Conservation (phyloP, 2,113 vertebrate species). For the Proterorhinus semilunaris region DNA sequence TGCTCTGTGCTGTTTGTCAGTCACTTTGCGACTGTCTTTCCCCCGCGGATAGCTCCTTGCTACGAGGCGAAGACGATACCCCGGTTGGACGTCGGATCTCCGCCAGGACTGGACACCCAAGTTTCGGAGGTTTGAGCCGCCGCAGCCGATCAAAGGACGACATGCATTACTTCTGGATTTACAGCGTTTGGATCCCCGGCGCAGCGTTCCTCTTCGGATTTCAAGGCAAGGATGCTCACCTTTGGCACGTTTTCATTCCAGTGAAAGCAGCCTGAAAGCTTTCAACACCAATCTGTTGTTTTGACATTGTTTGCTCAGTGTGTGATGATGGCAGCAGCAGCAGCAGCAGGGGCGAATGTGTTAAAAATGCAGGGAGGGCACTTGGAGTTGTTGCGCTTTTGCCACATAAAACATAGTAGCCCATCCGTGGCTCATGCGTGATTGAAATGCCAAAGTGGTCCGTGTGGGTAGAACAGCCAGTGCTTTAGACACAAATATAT, state of each 20-base stretch:
- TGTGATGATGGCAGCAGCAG: neutral
- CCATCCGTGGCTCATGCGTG: slow-evolving; percentile 1
- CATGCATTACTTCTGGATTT: slow-evolving; percentile 63
- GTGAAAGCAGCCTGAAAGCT: neutral
- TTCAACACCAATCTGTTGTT: neutral
- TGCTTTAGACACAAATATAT: neutral
- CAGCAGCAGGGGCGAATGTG: neutral
- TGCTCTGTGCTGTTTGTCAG: neutral
- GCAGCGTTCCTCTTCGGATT: slow-evolving; percentile 52
- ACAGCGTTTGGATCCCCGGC: slow-evolving; percentile 58
- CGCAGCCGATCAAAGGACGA: slow-evolving; percentile 34
- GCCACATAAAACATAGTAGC: neutral
- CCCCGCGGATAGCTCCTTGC: slow-evolving; percentile 15
- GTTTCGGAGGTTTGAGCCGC: slow-evolving; percentile 28
- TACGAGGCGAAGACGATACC: slow-evolving; percentile 16
- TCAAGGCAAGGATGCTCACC: slow-evolving; percentile 41
- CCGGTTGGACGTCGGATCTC: slow-evolving; percentile 12
- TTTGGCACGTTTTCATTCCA: neutral
- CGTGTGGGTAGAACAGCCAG: neutral
- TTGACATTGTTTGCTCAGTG: slow-evolving; percentile 12
- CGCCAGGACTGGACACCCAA: slow-evolving; percentile 19
- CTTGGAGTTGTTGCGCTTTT: slow-evolving; percentile 20
- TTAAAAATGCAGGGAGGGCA: neutral
- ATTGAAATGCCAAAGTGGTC: slow-evolving; percentile 19
- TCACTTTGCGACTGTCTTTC: slow-evolving; percentile 22